phyloP scores from a whole-genome alignment of 2,113 vertebrate genomes.

The Rallus limicola region DNA sequence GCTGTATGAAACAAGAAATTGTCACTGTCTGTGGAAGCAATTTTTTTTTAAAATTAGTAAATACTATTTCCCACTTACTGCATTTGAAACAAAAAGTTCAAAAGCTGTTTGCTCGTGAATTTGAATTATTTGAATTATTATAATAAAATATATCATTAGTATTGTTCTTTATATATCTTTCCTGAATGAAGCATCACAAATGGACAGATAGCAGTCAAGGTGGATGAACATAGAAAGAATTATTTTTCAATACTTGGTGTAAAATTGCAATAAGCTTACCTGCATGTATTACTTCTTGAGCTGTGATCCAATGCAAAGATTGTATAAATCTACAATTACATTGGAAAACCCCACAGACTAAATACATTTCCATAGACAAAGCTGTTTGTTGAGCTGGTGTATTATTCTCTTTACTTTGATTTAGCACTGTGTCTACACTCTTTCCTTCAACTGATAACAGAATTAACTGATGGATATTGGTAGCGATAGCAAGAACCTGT shows the following conservation, averaged over 20 bases:
- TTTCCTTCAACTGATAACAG: neutral
- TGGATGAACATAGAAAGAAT: neutral
- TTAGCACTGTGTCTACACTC: neutral
- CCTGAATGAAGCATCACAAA: neutral
- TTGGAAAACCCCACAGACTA: neutral
- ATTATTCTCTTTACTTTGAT: neutral
- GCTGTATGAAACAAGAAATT: neutral
- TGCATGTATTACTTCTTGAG: neutral
- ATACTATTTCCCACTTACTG: neutral
- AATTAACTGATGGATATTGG: neutral
- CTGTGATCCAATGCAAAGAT: neutral
- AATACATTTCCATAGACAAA: neutral
- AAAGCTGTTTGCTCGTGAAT: neutral
- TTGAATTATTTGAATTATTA: neutral
- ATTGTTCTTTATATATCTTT: neutral
- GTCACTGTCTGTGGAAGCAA: neutral
- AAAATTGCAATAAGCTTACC: neutral
- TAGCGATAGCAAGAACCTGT: neutral
- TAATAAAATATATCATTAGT: neutral
- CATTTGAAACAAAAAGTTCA: neutral
- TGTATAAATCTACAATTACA: neutral
- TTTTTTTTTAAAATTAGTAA: neutral
- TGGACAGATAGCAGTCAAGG: neutral
- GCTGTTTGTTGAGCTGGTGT: neutral
- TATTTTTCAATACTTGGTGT: neutral